phyloP scores from a whole-genome alignment of 2,113 vertebrate genomes.

The Gymnorhina tibicen region DNA sequence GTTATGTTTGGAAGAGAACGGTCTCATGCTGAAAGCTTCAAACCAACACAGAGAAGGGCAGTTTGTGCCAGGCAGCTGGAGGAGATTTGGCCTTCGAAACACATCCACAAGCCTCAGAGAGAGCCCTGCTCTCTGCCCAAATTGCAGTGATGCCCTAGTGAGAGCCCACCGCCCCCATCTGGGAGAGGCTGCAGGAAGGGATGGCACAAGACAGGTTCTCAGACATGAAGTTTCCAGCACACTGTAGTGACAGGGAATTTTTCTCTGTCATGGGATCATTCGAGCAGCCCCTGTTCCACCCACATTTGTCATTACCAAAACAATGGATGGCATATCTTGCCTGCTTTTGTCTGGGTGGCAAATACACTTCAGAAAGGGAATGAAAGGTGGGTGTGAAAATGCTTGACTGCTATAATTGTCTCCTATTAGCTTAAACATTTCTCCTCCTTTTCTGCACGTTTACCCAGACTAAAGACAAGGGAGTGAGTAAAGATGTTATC shows the following conservation, averaged over 20 bases:
- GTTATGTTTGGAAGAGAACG: neutral
- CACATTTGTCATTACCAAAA: neutral
- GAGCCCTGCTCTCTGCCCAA: neutral
- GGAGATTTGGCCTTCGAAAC: neutral
- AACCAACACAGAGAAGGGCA: neutral
- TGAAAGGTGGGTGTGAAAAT: constrained; percentile 15
- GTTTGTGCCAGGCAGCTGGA: neutral
- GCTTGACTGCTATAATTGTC: constrained; percentile 45
- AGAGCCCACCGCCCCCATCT: accelerated
- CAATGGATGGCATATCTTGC: neutral
- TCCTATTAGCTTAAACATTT: constrained; percentile 29
- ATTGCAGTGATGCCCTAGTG: neutral
- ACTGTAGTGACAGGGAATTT: neutral
- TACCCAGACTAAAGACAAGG: neutral
- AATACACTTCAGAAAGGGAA: neutral
- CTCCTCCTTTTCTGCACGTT: neutral
- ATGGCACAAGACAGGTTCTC: neutral
- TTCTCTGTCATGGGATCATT: neutral
- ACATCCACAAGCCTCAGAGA: neutral
- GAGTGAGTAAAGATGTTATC: neutral
- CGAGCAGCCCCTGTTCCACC: neutral
- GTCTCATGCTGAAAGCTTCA: neutral
- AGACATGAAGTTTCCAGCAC: neutral
- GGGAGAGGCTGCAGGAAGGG: neutral
- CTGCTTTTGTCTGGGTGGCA: constrained; percentile 11